These are phyloP conservation scores for Daboia siamensis DNA, from an alignment of 2,113 vertebrate genomes.

Conservation along the genomic window DNA sequence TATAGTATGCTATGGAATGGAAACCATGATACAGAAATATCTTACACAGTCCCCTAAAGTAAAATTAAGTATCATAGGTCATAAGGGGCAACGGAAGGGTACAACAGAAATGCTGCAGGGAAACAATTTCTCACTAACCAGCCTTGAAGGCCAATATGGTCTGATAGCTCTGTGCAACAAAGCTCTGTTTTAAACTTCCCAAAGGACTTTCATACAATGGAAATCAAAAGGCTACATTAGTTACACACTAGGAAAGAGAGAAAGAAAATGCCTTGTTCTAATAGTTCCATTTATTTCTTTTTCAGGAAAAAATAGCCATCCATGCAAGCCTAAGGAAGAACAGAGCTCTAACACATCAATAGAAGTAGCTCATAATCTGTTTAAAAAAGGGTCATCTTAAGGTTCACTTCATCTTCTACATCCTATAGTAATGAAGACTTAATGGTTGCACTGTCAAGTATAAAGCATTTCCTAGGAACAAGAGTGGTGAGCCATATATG, in stretches of 20 bases:
- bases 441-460: neutral
- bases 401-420: slow-evolving; percentile 46
- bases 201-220: slow-evolving; percentile 43
- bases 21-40: slow-evolving; percentile 16
- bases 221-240: slow-evolving; percentile 59
- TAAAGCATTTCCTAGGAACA: neutral
- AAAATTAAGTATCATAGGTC: slow-evolving; percentile 10
- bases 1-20: neutral
- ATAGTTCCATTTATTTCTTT: slow-evolving; percentile 41
- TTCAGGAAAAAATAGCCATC: slow-evolving; percentile 51
- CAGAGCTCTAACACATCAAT: slow-evolving; percentile 24
- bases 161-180: slow-evolving; percentile 51
- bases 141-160: slow-evolving; percentile 45
- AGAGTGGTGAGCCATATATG: neutral
- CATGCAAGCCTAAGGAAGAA: slow-evolving; percentile 39
- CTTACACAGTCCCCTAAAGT: neutral
- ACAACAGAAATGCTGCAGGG: slow-evolving; percentile 29
- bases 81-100: neutral
- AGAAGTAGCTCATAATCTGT: neutral
- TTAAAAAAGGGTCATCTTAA: slow-evolving; percentile 35
- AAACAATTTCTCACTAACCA: slow-evolving; percentile 43
- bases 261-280: slow-evolving; percentile 25
- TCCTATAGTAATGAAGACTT: slow-evolving; percentile 19
- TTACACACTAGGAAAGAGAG: slow-evolving; percentile 34
- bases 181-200: slow-evolving; percentile 49